phyloP scores from a whole-genome alignment of 92 coral and sea anemone species.

The Zoanthus sociatus region DNA sequence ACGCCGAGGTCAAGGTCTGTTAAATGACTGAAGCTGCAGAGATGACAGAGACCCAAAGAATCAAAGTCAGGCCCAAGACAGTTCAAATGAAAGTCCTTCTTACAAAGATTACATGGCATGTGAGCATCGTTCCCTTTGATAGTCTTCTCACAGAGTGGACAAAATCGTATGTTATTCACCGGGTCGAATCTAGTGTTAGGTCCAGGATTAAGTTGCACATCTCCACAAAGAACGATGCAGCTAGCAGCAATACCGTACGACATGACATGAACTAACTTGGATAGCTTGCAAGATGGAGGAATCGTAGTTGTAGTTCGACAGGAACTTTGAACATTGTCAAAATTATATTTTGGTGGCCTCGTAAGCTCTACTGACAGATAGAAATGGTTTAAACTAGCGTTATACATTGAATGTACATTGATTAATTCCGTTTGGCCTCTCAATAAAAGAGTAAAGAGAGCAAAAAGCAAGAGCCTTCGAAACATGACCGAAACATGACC shows the following conservation, averaged over 20 bases:
- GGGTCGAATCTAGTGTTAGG: conserved; percentile 5
- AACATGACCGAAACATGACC: conserved; percentile 13
- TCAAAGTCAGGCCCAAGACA: conserved; percentile 14
- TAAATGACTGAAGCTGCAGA: conserved; percentile 5
- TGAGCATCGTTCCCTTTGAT: conserved; percentile 7
- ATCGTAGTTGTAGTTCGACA: neutral
- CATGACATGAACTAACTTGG: conserved; percentile 8
- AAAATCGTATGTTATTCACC: neutral
- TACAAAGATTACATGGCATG: conserved; percentile 1
- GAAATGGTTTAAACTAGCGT: conserved; percentile 6
- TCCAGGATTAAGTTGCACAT: conserved; percentile 4
- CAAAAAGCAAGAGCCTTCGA: conserved; percentile 16
- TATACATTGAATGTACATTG: conserved; percentile 12
- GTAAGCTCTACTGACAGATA: conserved; percentile 7
- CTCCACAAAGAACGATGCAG: conserved; percentile 5
- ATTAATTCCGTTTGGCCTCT: conserved; percentile 12
- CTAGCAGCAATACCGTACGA: neutral
- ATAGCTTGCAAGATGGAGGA: conserved; percentile 5
- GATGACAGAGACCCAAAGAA: conserved; percentile 10
- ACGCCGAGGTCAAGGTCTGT: conserved; percentile 8
- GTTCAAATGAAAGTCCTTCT: conserved; percentile 3
- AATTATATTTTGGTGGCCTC: conserved; percentile 11
- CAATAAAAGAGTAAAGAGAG: conserved; percentile 10
- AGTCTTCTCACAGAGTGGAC: neutral
- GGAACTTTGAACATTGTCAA: conserved; percentile 11